Percentiles rank a stretch among this genome's conserved stretches.
These are phyloP conservation scores for Bos javanicus DNA, from an alignment of 2,113 vertebrate genomes.

Conservation along the genomic window DNA sequence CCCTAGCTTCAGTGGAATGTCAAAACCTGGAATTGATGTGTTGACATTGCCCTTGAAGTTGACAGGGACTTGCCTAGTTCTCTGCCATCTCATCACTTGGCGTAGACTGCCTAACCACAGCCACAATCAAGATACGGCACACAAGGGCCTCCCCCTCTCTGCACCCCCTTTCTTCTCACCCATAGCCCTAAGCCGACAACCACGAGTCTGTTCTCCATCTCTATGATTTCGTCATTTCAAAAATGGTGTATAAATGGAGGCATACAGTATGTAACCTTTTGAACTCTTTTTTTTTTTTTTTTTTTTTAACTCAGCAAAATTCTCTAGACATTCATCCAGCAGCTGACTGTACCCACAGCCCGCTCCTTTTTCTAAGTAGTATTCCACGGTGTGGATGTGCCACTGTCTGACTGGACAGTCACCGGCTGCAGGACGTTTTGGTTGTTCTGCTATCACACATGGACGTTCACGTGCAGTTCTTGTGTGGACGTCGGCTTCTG, in stretches of 20 bases:
- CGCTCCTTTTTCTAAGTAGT: neutral
- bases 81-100: fast-evolving
- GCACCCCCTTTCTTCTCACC: too few relatives aligned
- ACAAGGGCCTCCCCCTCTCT: neutral
- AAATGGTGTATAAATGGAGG: neutral
- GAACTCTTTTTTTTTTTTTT: neutral
- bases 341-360: fast-evolving
- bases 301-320: neutral
- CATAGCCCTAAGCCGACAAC: neutral
- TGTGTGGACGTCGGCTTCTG: neutral
- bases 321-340: neutral
- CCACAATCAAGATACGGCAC: neutral
- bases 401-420: too few relatives aligned
- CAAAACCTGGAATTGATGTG: fast-evolving
- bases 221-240: neutral
- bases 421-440: fast-evolving
- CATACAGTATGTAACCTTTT: neutral
- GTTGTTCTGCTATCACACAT: fast-evolving
- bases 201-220: neutral
- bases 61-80: neutral
- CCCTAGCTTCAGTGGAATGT: fast-evolving
- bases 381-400: fast-evolving
- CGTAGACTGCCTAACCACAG: neutral
- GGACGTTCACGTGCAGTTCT: fast-evolving
- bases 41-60: neutral